phyloP scores from a whole-genome alignment of 2,797 vertebrate species.

The Hafferia zeledoni region DNA sequence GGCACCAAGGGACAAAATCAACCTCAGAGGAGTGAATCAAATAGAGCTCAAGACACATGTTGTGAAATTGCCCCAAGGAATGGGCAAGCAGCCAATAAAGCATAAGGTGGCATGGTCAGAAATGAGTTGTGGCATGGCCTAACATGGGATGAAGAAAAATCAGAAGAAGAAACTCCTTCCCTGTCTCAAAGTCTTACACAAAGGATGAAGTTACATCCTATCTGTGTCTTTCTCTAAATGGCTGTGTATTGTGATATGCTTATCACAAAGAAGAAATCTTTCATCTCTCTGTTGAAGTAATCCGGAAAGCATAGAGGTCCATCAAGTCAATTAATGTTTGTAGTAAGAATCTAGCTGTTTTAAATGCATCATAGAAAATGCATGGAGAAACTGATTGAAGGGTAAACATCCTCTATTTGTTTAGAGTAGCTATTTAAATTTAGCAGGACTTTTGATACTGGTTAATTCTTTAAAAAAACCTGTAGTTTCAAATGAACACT shows the following conservation, averaged over 20 bases:
- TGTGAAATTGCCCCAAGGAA: constrained; percentile 70
- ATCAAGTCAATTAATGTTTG: not conserved
- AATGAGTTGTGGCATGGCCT: constrained; percentile 17
- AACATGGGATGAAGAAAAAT: constrained; percentile 6
- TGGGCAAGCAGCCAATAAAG: constrained; percentile 63
- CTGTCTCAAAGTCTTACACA: not conserved
- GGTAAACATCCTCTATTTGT: not conserved
- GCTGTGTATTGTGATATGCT: not conserved
- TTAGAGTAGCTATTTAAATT: not conserved
- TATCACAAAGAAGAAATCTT: not conserved
- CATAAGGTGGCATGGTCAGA: constrained; percentile 59
- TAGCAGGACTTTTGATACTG: not conserved
- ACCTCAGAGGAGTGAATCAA: constrained; percentile 60
- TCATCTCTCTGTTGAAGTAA: not conserved
- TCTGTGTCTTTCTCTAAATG: not conserved
- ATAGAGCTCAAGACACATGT: constrained; percentile 52
- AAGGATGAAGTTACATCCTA: constrained; percentile 4
- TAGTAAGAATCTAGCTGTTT: not conserved
- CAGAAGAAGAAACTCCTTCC: constrained; percentile 2
- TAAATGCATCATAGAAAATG: not conserved
- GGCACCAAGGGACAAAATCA: constrained; percentile 63
- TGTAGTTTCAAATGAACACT: not conserved
- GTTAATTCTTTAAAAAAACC: not conserved
- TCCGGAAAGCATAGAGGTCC: not conserved
- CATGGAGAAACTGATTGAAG: not conserved